A percentile compares a stretch with the other conserved stretches of the same genome.
These are phyloP conservation scores for Agrochola circellaris DNA, from an alignment of 2,888 invertebrate genomes.

Conservation along the genomic window DNA sequence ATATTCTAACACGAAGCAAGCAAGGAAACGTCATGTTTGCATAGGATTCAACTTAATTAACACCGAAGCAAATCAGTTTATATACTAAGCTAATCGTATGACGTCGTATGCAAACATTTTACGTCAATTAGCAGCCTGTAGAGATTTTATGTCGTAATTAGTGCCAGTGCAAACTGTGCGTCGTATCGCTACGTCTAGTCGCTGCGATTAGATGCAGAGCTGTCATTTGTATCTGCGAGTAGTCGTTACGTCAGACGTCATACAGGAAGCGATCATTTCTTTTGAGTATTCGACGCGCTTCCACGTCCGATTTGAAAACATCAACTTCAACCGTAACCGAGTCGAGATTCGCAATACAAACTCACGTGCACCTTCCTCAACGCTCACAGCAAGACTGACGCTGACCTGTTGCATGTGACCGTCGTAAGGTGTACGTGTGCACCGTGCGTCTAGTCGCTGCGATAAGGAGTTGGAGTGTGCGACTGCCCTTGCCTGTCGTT, in stretches of 20 bases:
- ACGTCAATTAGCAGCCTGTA: constrained; percentile 15
- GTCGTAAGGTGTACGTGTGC: not conserved
- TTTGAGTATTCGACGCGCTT: not conserved
- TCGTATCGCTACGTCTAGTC: not conserved
- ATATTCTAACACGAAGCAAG: constrained; percentile 14
- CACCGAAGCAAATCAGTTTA: constrained; percentile 39
- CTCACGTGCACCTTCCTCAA: not conserved
- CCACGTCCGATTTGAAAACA: too few relatives aligned
- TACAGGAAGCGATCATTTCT: not conserved
- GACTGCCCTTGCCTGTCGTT: not conserved
- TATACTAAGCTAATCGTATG: constrained; percentile 32
- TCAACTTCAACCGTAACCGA: not conserved
- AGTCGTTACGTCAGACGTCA: too few relatives aligned
- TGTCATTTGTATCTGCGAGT: not conserved
- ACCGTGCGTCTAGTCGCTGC: not conserved
- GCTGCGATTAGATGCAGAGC: not conserved
- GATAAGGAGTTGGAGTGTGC: not conserved
- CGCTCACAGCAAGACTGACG: not conserved
- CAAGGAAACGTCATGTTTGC: constrained; percentile 34
- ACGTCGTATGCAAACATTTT: constrained; percentile 32
- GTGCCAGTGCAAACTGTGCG: not conserved
- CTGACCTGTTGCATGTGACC: not conserved
- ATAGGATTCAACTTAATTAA: constrained; percentile 45
- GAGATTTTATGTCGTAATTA: not conserved
- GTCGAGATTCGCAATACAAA: not conserved